phyloP scores from a whole-genome alignment of 92 coral and sea anemone genomes.

The Heliopora coerulea region DNA sequence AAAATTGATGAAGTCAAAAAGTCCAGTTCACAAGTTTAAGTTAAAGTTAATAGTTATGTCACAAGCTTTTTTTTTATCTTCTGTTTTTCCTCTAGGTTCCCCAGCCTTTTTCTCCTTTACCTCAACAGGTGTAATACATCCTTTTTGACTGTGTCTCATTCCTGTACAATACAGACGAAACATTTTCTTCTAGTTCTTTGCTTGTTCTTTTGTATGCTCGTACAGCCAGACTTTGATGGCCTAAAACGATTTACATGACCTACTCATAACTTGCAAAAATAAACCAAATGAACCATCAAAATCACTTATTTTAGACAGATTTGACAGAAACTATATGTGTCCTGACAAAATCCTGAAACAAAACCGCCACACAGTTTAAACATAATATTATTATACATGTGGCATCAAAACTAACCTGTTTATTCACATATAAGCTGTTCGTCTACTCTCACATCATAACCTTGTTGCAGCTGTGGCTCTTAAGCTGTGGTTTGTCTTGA shows the following conservation, averaged over 20 bases:
- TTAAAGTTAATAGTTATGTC: constrained; percentile 9
- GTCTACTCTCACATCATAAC: constrained; percentile 14
- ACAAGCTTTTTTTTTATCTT: not conserved
- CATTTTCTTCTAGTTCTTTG: constrained; percentile 33
- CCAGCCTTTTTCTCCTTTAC: constrained; percentile 17
- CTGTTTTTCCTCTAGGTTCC: not conserved
- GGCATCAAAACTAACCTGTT: constrained; percentile 1
- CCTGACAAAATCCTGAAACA: not conserved
- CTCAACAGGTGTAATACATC: not conserved
- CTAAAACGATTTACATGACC: constrained; percentile 4
- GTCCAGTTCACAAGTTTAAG: not conserved
- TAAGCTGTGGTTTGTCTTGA: constrained; percentile 38
- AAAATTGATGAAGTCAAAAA: not conserved
- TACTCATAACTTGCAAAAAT: not conserved
- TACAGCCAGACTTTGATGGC: constrained; percentile 42
- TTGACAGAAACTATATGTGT: not conserved
- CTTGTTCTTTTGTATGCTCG: constrained; percentile 45
- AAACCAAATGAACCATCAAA: not conserved
- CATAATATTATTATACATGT: no score
- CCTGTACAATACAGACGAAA: constrained; percentile 41
- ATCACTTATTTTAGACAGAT: not conserved
- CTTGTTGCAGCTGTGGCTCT: constrained; percentile 44
- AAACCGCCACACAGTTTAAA: no score
- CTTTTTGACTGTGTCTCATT: constrained; percentile 2
- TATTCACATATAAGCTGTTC: constrained; percentile 43